Conservation (phyloP, 2,113 vertebrate genomes). For the Clinocottus analis region DNA sequence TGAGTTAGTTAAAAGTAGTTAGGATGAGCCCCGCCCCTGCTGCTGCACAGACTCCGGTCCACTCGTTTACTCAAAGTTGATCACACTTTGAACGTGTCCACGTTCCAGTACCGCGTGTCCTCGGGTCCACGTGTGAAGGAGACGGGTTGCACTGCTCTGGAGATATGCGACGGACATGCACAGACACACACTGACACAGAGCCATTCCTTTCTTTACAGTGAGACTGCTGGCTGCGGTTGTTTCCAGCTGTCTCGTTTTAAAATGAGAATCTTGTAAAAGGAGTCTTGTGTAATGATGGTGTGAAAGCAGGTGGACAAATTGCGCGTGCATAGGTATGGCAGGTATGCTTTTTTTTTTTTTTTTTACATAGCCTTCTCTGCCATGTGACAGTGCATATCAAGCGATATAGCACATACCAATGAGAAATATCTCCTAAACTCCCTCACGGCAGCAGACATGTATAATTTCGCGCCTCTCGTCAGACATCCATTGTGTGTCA, state of each 20-base stretch:
- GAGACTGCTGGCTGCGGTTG: not conserved
- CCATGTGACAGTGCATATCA: not conserved
- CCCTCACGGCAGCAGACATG: conserved; percentile 3
- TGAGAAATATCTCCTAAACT: not conserved
- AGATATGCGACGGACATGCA: not conserved
- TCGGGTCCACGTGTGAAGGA: not conserved
- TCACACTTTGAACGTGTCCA: not conserved
- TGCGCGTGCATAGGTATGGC: not conserved
- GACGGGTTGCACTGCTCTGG: not conserved
- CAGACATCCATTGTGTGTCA: conserved; percentile 27
- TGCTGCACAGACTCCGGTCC: not conserved
- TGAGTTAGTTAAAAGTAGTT: not conserved
- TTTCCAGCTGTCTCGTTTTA: not conserved
- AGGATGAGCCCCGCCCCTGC: not conserved
- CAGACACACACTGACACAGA: not conserved
- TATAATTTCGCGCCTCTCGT: conserved; percentile 21
- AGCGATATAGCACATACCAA: not conserved
- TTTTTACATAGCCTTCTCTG: not conserved
- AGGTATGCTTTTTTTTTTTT: not conserved
- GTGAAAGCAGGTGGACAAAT: not conserved
- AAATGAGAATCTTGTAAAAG: not conserved
- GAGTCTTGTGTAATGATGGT: not conserved
- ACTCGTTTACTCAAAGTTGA: not conserved
- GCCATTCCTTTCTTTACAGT: not conserved
- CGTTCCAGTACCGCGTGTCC: not conserved